These are phyloP conservation scores for Actias luna DNA, from an alignment of 2,888 invertebrate species.

Conservation along the genomic window DNA sequence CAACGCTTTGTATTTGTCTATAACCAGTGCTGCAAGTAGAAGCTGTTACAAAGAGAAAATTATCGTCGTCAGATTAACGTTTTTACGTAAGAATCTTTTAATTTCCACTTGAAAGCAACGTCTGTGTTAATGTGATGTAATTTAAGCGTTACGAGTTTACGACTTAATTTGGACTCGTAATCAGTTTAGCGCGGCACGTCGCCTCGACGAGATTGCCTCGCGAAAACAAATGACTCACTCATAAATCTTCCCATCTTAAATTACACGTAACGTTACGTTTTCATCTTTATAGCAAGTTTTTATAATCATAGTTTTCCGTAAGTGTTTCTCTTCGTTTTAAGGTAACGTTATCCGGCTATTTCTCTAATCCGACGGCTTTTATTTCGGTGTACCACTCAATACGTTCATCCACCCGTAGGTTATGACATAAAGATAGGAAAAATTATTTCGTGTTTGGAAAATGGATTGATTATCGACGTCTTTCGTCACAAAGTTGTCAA, in stretches of 20 bases:
- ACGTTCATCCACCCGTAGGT: background rate
- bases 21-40: background rate
- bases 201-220: slow-evolving; percentile 57
- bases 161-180: slow-evolving; percentile 79
- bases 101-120: slow-evolving; percentile 49
- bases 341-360: background rate
- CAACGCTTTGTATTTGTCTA: background rate
- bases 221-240: slow-evolving; percentile 67
- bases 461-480: too few species aligned
- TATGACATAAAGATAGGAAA: too few species aligned
- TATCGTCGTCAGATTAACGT: slow-evolving; percentile 26
- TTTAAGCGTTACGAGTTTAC: slow-evolving; percentile 73
- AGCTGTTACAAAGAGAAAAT: background rate
- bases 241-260: slow-evolving; percentile 60
- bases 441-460: too few species aligned
- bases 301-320: slow-evolving; percentile 37
- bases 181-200: slow-evolving; percentile 70
- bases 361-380: background rate
- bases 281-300: slow-evolving; percentile 45
- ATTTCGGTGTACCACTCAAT: background rate
- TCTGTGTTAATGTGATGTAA: slow-evolving; percentile 67
- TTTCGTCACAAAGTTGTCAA: too few species aligned
- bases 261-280: slow-evolving; percentile 50
- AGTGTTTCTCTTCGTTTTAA: background rate
- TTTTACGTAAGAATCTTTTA: slow-evolving; percentile 35